A percentile compares a stretch with the other conserved stretches of the same genome.
These are phyloP conservation scores for Danionella dracula DNA, from an alignment of 2,797 vertebrate genomes.

Conservation along the genomic window DNA sequence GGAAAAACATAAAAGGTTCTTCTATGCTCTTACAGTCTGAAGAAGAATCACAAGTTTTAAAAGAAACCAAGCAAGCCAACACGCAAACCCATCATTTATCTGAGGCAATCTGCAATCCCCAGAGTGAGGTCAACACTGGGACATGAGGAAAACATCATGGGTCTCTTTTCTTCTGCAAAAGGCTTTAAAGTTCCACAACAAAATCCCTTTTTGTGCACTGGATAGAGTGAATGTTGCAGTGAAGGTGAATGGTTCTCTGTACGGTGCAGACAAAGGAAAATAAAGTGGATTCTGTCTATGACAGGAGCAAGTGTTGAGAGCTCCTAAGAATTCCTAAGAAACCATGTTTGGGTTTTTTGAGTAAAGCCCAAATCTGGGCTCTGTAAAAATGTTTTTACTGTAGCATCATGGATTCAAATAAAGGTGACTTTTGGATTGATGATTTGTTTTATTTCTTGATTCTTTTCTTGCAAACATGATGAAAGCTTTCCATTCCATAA, in stretches of 20 bases:
- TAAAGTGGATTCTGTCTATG: conserved; percentile 2
- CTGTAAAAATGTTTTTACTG: no score
- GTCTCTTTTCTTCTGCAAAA: conserved; percentile 19
- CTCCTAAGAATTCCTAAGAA: no score
- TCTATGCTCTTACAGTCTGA: neutral
- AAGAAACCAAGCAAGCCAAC: conserved; percentile 1
- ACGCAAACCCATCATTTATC: conserved; percentile 20
- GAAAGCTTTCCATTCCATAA: no score
- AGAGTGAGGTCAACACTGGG: conserved; percentile 15
- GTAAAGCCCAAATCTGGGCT: no score
- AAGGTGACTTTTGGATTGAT: no score
- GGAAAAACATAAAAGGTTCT: neutral
- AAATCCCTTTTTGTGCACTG: conserved; percentile 1
- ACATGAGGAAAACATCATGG: conserved; percentile 22
- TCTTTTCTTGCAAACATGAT: no score
- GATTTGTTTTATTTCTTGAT: no score
- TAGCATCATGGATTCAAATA: no score
- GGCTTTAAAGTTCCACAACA: conserved; percentile 11
- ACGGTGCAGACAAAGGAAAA: conserved; percentile 12
- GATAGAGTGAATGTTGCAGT: conserved; percentile 4
- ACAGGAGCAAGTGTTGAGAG: conserved; percentile 3
- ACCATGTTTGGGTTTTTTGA: no score
- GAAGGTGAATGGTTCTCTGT: conserved; percentile 12
- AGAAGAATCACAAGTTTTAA: conserved; percentile 10
- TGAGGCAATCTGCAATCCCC: conserved; percentile 17